Evolutionary conservation across 2,113 vertebrate species (phyloP).

Genomic region (Charina bottae): DNA sequence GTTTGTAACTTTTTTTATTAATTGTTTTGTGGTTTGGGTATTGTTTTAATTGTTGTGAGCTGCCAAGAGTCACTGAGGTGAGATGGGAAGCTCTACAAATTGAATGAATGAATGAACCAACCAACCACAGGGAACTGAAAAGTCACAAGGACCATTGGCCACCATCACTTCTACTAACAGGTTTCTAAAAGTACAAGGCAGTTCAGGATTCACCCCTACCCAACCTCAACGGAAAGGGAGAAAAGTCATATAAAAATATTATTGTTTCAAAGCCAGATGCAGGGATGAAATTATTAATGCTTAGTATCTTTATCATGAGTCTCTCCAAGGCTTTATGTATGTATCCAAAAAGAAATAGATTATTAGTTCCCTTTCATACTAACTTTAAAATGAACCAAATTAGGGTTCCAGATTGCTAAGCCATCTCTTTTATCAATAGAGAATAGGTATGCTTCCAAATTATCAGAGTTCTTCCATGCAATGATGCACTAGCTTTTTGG

Average conservation of each 20-base stretch:
- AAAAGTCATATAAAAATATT: background rate
- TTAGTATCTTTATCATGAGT: background rate
- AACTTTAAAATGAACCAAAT: background rate
- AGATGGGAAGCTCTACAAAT: background rate
- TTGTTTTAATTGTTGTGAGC: background rate
- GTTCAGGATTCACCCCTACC: background rate
- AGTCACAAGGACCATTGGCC: constrained; percentile 36
- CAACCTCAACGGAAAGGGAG: background rate
- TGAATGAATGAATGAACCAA: background rate
- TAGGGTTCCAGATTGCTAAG: background rate
- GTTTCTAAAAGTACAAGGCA: background rate
- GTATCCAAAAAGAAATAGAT: background rate
- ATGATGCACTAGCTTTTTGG: background rate
- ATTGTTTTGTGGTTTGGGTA: background rate
- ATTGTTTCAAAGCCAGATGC: background rate
- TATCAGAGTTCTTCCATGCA: background rate
- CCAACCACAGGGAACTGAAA: constrained; percentile 42
- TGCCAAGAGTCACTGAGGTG: background rate
- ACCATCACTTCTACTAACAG: constrained; percentile 31
- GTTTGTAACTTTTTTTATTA: background rate
- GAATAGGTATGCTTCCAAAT: constrained; percentile 8
- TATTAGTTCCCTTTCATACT: background rate
- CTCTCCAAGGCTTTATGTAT: background rate
- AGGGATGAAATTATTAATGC: background rate
- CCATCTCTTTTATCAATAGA: background rate